Evolutionary conservation across 2,888 invertebrate genomes (phyloP).

Genomic region (Poecilobothrus nobilitatus): DNA sequence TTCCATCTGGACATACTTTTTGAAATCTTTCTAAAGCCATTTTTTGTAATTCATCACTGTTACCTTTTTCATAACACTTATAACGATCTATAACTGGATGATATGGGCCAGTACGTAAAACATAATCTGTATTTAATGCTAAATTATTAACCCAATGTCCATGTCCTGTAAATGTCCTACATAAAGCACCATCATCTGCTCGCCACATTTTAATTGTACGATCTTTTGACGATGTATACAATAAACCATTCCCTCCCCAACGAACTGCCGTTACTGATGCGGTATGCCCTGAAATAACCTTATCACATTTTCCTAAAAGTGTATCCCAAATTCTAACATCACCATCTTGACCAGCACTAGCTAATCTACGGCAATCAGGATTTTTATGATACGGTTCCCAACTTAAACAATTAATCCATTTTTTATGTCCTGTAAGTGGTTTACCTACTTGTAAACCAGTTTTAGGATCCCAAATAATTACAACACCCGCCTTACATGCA

Average conservation of each 20-base stretch:
- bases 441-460: slow-evolving; percentile 82
- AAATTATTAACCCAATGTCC: slow-evolving; percentile 98
- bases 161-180: slow-evolving; percentile 86
- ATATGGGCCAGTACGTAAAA: slow-evolving; percentile 84
- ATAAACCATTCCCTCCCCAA: slow-evolving; percentile 90
- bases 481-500: slow-evolving; percentile 87
- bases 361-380: slow-evolving; percentile 71
- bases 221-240: slow-evolving; percentile 95
- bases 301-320: slow-evolving; percentile 58
- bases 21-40: slow-evolving; percentile 63
- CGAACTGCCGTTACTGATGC: slow-evolving; percentile 86
- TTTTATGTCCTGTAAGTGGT: slow-evolving; percentile 80
- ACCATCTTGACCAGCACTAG: slow-evolving; percentile 89
- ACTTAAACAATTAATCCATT: slow-evolving; percentile 87
- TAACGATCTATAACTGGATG: slow-evolving; percentile 60
- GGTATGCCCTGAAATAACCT: slow-evolving; percentile 64
- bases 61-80: slow-evolving; percentile 29
- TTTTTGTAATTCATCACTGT: slow-evolving; percentile 40
- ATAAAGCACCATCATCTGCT: slow-evolving; percentile 81
- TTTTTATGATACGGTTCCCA: slow-evolving; percentile 97
- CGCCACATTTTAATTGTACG: slow-evolving; percentile 93
- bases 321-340: slow-evolving; percentile 95
- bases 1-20: slow-evolving; percentile 53
- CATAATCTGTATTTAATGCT: slow-evolving; percentile 93
- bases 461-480: slow-evolving; percentile 83